phyloP scores from a whole-genome alignment of 2,888 invertebrate genomes.

The Heliconius hortense region DNA sequence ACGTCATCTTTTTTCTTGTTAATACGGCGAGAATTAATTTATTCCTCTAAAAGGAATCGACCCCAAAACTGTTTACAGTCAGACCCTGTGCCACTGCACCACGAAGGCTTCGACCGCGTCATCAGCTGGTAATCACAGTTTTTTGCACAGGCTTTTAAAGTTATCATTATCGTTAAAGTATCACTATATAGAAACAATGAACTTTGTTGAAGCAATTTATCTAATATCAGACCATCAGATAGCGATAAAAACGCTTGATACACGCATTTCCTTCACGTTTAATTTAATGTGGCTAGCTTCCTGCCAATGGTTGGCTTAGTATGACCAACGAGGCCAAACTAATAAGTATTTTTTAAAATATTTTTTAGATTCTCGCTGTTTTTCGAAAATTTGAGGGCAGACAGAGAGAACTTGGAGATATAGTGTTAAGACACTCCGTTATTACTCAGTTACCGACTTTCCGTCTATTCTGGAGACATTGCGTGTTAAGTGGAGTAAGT shows the following conservation, averaged over 20 bases:
- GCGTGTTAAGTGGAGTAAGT: too few species aligned
- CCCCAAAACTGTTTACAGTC: too few species aligned
- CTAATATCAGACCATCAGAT: slow-evolving; percentile 52
- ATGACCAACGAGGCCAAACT: slow-evolving; percentile 33
- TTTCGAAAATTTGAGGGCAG: neutral
- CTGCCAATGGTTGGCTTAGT: slow-evolving; percentile 41
- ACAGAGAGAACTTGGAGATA: neutral
- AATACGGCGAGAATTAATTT: too few species aligned
- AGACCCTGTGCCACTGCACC: neutral
- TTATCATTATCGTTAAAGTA: slow-evolving; percentile 45
- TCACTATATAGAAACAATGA: slow-evolving; percentile 56
- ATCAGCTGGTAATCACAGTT: neutral
- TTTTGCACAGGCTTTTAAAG: slow-evolving; percentile 27
- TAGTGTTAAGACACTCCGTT: neutral
- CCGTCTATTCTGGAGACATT: too few species aligned
- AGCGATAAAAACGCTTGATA: slow-evolving; percentile 51
- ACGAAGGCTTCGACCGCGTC: neutral
- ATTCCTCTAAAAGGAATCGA: too few species aligned
- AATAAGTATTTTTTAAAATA: too few species aligned
- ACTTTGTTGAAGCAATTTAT: slow-evolving; percentile 52
- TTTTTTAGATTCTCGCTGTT: too few species aligned
- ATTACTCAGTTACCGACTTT: too few species aligned
- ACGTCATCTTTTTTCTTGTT: too few species aligned
- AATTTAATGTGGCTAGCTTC: slow-evolving; percentile 22
- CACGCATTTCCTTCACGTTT: slow-evolving; percentile 44